Evolutionary conservation across 2,888 invertebrate genomes (phyloP).

Genomic region (Sclerodermus sp.): DNA sequence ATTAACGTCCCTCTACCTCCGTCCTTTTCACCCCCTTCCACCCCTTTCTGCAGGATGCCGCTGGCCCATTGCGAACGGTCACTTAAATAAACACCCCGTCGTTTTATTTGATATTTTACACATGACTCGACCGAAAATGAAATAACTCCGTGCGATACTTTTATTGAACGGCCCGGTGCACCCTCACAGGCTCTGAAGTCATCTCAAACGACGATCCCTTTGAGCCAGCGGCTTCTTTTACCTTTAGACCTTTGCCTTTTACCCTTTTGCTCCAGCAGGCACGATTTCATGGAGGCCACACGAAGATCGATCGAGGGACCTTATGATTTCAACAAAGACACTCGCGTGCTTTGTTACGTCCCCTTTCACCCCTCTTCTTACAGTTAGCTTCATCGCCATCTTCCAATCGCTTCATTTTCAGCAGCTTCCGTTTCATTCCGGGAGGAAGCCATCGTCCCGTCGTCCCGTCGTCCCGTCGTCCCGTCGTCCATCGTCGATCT

Average conservation of each 20-base stretch:
- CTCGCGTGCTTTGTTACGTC: not conserved
- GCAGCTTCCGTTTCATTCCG: no score
- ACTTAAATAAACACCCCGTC: conserved; percentile 48
- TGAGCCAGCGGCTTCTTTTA: conserved; percentile 22
- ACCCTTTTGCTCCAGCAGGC: conserved; percentile 3
- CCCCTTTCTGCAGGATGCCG: conserved; percentile 10
- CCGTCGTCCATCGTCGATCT: no score
- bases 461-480: no score
- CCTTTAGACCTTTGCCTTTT: not conserved
- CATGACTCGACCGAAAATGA: conserved; percentile 46
- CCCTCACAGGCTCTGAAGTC: conserved; percentile 3
- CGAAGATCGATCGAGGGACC: conserved; percentile 5
- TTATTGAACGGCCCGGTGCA: conserved; percentile 2
- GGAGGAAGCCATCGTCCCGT: no score
- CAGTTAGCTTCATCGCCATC: not conserved
- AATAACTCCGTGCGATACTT: conserved; percentile 32
- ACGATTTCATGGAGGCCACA: conserved; percentile 3
- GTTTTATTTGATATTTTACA: conserved; percentile 53
- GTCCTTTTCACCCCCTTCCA: conserved; percentile 12
- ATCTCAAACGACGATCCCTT: conserved; percentile 24
- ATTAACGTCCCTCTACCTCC: conserved; percentile 43
- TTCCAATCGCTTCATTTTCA: not conserved
- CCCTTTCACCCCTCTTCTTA: not conserved
- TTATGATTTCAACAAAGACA: conserved; percentile 4
- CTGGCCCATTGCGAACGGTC: conserved; percentile 25